These are phyloP conservation scores for Microcebus ravelobensis DNA, from an alignment of 2,113 vertebrate species.

Conservation along the genomic window DNA sequence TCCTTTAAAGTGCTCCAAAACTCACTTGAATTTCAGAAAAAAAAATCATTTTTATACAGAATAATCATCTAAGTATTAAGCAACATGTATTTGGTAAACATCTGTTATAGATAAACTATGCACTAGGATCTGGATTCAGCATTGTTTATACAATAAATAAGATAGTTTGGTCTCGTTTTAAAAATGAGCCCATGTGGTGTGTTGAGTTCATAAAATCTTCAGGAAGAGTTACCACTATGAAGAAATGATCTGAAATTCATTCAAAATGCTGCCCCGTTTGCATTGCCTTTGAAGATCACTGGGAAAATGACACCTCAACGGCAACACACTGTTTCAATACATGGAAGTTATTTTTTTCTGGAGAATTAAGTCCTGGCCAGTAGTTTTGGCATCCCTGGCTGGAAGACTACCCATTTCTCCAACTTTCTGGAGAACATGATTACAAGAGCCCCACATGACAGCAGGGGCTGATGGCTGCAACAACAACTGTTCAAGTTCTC, in stretches of 20 bases:
- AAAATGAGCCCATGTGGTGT: background rate
- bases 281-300: background rate
- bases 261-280: background rate
- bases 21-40: background rate
- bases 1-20: background rate
- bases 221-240: background rate
- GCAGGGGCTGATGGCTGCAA: background rate
- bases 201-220: background rate
- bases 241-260: background rate
- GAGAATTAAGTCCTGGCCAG: background rate
- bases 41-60: background rate
- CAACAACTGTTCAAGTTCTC: background rate
- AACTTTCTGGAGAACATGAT: background rate
- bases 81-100: background rate
- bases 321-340: background rate
- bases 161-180: background rate
- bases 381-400: background rate
- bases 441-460: background rate
- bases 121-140: background rate
- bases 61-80: background rate
- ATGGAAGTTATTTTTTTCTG: background rate
- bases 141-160: background rate
- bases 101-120: background rate
- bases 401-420: background rate
- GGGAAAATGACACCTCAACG: background rate